Base-by-base conservation (phyloP, 2,113 vertebrate species). In the Chiloscyllium plagiosum region DNA sequence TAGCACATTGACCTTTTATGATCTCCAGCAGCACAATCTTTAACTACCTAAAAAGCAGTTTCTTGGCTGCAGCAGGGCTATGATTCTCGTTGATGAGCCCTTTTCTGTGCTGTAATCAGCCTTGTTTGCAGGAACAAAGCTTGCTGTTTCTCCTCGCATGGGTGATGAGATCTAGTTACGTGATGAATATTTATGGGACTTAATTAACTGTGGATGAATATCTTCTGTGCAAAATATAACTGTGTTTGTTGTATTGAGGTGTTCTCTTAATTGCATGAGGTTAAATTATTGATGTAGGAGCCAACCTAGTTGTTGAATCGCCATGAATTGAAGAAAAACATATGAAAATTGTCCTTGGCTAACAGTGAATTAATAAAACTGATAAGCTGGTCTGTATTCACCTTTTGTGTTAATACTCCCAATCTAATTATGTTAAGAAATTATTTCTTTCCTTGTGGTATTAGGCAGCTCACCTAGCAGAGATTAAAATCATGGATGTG, bases 381-480 rank as follows among this genome's bases (percentile, higher is more conserved):
- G 61, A 93, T 93, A n/a, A 66, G 61, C 89, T 93, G 33, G 19
- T 93, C 89, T 66, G 33, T 42, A 93, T 93, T 93, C 89, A 68
- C 61, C 89, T 93, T 93, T 66, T 65, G 66, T 68, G 61, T 93
- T 93, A 66, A 93, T 66, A 37, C 89, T 37, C 89, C n/a, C 61
- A 68, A 61, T 66, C 33, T 93, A 93, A 93, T 93, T 93, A 93
- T 92, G 89, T n/a, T 93, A 61, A 66, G 89, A 93, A 93, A 68
- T 93, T 93, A 68, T 93, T 93, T 93, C 61, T 22, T 93, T 66
- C 56, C 33, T 24, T n/a, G 33, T 61, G 33, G 56, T 66, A 42
- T 42, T 61, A 93, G 61, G 66, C 89, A 93, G 33, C 89, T 93
- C 89, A 66, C 5, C 89, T 93, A 93, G 65, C 89, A 66, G 33